phyloP scores from a whole-genome alignment of 2,888 invertebrate species.

The Litoditis marina region DNA sequence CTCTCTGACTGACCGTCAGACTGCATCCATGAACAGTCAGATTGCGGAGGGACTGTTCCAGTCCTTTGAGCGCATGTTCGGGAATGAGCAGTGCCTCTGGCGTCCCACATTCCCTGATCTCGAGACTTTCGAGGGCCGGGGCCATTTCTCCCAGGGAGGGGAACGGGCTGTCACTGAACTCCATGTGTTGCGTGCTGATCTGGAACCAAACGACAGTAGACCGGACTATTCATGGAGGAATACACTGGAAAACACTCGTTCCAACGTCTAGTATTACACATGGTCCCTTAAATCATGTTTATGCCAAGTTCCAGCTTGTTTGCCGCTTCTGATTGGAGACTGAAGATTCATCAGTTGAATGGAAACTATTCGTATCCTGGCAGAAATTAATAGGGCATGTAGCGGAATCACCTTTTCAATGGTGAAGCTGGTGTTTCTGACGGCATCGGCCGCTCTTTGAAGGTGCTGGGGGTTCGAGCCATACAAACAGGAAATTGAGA shows the following conservation, averaged over 20 bases:
- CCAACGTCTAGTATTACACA: neutral
- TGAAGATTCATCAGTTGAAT: too few relatives aligned
- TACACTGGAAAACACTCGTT: neutral
- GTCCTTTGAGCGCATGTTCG: conserved; percentile 27
- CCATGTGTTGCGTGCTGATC: conserved; percentile 49
- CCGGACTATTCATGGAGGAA: too few relatives aligned
- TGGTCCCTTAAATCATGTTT: neutral
- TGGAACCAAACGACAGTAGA: too few relatives aligned
- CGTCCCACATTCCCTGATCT: conserved; percentile 40
- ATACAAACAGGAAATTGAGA: conserved; percentile 45
- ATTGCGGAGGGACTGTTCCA: conserved; percentile 33
- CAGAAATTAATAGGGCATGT: too few relatives aligned
- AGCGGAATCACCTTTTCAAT: conserved; percentile 42
- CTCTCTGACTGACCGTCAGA: conserved; percentile 23
- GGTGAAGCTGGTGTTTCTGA: conserved; percentile 42
- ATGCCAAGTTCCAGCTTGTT: neutral
- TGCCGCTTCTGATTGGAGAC: neutral
- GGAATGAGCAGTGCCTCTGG: conserved; percentile 27
- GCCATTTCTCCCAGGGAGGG: conserved; percentile 32
- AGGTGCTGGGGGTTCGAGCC: conserved; percentile 53
- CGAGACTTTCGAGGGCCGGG: conserved; percentile 29
- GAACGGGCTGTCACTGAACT: conserved; percentile 32
- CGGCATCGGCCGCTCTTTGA: conserved; percentile 36
- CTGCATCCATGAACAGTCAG: conserved; percentile 52
- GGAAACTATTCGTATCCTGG: too few relatives aligned